phyloP scores from a whole-genome alignment of 2,797 vertebrate genomes.

The Anguilla marmorata region DNA sequence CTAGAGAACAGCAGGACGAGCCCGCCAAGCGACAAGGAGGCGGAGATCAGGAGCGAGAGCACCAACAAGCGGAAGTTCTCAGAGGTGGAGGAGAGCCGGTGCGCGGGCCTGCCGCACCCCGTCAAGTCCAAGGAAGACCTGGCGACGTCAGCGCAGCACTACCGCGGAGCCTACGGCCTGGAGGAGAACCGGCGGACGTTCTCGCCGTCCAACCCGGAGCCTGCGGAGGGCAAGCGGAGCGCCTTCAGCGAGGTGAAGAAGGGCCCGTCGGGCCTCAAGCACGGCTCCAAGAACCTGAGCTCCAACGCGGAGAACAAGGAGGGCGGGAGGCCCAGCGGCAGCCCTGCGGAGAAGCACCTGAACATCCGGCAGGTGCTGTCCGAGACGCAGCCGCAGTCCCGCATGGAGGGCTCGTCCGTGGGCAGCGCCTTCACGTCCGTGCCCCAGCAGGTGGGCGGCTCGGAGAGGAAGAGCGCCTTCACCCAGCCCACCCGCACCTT shows the following conservation, averaged over 20 bases:
- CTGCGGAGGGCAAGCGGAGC: constrained; percentile 83
- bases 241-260: constrained; percentile 96
- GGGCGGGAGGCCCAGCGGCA: constrained; percentile 63
- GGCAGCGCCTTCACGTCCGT: constrained; percentile 87
- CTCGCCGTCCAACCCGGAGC: constrained; percentile 73
- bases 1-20: constrained; percentile 83
- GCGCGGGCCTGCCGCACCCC: constrained; percentile 62
- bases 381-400: constrained; percentile 74
- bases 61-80: constrained; percentile 85
- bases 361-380: constrained; percentile 76
- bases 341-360: constrained; percentile 68
- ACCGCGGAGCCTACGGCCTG: constrained; percentile 78
- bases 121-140: constrained; percentile 85
- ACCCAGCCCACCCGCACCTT: constrained; percentile 86
- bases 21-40: constrained; percentile 76
- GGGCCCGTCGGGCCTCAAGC: constrained; percentile 68
- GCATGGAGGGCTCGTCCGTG: constrained; percentile 60
- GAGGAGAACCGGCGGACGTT: constrained; percentile 82
- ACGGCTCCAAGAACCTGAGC: constrained; percentile 65
- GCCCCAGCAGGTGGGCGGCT: constrained; percentile 70
- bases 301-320: constrained; percentile 81
- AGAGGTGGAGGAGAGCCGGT: constrained; percentile 67
- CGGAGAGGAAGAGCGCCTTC: constrained; percentile 90
- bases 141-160: constrained; percentile 85
- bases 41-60: constrained; percentile 73